Conservation (phyloP, 2,888 invertebrate genomes). For the Smittia aterrima region DNA sequence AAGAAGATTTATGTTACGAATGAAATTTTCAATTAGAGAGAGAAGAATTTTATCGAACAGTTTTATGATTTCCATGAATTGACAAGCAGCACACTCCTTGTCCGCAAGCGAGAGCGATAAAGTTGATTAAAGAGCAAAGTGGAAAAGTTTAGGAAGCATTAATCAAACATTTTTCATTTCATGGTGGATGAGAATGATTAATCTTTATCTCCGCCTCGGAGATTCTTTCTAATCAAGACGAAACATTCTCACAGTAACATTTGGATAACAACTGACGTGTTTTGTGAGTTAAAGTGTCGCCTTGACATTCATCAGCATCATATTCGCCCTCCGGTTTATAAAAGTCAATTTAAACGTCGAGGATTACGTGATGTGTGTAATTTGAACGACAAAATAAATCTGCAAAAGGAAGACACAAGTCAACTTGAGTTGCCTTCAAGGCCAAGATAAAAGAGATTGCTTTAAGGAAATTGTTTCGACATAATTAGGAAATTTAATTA, state of each 20-base stretch:
- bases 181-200: neutral
- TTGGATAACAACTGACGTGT: neutral
- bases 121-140: neutral
- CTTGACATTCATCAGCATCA: neutral
- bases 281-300: neutral
- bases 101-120: neutral
- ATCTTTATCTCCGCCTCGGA: neutral
- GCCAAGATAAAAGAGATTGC: neutral
- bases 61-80: too few relatives aligned
- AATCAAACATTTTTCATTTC: neutral
- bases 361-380: neutral
- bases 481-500: conserved; percentile 15
- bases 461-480: neutral
- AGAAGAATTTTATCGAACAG: neutral
- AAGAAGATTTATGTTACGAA: neutral
- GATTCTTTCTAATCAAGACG: neutral
- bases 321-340: neutral
- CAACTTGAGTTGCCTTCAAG: too few relatives aligned
- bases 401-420: neutral
- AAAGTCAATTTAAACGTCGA: neutral
- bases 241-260: too few relatives aligned
- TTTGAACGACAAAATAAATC: neutral
- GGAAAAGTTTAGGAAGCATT: neutral
- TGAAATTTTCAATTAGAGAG: neutral
- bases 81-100: too few relatives aligned